Percentiles rank a stretch among this genome's conserved stretches.
Conservation (phyloP, 1,140 invertebrate species). For the Pseudomyrmex gracilis region DNA sequence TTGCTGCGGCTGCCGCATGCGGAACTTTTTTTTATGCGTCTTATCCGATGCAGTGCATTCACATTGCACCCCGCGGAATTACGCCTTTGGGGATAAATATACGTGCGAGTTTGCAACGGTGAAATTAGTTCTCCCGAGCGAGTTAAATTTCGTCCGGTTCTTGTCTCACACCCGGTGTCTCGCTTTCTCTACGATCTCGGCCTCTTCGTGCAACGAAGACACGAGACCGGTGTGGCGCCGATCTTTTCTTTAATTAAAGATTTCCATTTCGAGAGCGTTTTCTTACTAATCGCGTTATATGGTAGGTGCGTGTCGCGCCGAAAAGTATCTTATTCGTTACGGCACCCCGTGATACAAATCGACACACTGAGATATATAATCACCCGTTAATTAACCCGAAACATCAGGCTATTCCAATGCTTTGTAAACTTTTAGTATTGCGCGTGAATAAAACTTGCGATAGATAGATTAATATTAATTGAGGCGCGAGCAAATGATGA, state of each 20-base stretch:
- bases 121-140: constrained; percentile 66
- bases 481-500: too few relatives aligned
- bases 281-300: constrained; percentile 30
- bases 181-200: background rate
- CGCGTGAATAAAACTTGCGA: constrained; percentile 1
- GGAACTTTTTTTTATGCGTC: constrained; percentile 41
- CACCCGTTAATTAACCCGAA: constrained; percentile 3
- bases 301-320: constrained; percentile 25
- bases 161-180: constrained; percentile 26
- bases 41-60: constrained; percentile 55
- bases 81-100: constrained; percentile 35
- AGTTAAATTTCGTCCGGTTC: constrained; percentile 54
- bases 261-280: constrained; percentile 50
- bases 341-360: background rate
- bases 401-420: background rate
- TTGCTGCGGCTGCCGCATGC: constrained; percentile 17
- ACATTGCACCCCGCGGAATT: constrained; percentile 38
- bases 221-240: constrained; percentile 8
- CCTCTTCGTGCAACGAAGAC: constrained; percentile 8
- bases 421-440: constrained; percentile 10
- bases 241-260: constrained; percentile 62
- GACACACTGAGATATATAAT: background rate
- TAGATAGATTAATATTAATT: background rate
- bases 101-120: constrained; percentile 29
- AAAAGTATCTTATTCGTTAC: background rate